phyloP scores from a whole-genome alignment of 2,888 invertebrate genomes.

The Homarus gammarus region DNA sequence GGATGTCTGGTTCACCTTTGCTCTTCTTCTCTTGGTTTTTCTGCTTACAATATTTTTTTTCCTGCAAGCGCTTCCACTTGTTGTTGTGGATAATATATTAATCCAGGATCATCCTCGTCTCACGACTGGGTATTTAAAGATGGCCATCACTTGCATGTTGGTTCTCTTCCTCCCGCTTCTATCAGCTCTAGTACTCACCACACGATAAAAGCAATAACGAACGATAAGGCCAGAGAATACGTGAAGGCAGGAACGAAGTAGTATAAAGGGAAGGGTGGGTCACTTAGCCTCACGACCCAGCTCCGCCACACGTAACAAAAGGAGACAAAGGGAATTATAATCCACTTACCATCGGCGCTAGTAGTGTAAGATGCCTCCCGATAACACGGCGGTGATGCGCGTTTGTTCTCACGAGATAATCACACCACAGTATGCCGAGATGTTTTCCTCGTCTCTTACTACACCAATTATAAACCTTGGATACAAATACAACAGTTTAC shows the following conservation, averaged over 20 bases:
- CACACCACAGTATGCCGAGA: slow-evolving; percentile 13
- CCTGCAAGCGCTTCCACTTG: neutral
- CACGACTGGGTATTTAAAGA: neutral
- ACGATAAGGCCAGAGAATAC: neutral
- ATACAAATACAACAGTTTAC: slow-evolving; percentile 13
- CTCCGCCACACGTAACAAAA: slow-evolving; percentile 24
- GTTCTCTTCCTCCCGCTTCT: neutral
- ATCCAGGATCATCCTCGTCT: slow-evolving; percentile 3
- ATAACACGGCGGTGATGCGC: slow-evolving; percentile 38
- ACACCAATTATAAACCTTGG: neutral
- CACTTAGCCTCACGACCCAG: slow-evolving; percentile 11
- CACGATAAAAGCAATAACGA: neutral
- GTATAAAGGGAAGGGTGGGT: neutral
- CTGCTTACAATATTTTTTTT: too few species aligned
- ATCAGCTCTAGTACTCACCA: too few species aligned
- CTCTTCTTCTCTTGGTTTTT: too few species aligned
- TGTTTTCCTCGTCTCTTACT: too few species aligned
- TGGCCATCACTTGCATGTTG: neutral
- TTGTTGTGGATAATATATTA: neutral
- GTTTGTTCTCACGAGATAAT: slow-evolving; percentile 37
- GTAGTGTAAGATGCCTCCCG: slow-evolving; percentile 32
- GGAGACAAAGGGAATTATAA: slow-evolving; percentile 44
- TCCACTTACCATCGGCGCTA: slow-evolving; percentile 27
- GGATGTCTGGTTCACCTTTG: neutral
- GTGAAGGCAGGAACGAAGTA: neutral